Conservation (phyloP, 2,797 vertebrate genomes). For the Tokudaia muenninki region DNA sequence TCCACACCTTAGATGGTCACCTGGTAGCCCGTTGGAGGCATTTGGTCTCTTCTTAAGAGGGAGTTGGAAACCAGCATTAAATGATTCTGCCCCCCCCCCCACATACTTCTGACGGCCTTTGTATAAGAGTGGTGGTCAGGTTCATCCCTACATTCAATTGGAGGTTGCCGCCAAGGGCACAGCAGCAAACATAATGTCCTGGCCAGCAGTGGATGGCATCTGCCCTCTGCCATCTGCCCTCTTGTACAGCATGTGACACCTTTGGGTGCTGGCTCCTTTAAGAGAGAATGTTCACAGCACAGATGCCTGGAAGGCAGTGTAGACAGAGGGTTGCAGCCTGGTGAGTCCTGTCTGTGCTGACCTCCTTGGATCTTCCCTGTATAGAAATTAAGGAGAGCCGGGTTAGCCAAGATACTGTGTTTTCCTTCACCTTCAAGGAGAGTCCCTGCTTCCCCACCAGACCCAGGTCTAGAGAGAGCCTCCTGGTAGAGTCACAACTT, state of each 20-base stretch:
- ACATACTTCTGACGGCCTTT: background rate
- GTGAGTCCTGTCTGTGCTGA: background rate
- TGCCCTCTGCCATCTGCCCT: background rate
- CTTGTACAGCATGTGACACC: background rate
- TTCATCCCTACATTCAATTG: background rate
- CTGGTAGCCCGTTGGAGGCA: background rate
- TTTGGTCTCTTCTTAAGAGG: background rate
- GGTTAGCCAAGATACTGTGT: background rate
- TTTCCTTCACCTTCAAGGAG: background rate
- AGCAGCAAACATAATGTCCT: background rate
- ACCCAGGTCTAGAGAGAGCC: background rate
- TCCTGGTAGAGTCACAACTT: background rate
- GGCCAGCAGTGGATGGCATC: background rate
- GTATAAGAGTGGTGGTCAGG: background rate
- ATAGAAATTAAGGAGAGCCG: background rate
- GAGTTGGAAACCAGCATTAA: background rate
- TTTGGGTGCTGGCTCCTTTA: background rate
- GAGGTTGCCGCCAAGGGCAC: background rate
- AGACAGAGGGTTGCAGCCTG: slow-evolving; percentile 37
- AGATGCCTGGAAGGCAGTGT: background rate
- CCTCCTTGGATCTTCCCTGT: background rate
- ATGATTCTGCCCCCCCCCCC: background rate
- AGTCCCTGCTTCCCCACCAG: background rate
- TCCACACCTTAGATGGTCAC: background rate
- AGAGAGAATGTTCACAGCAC: background rate